Percentiles rank a stretch among this genome's conserved stretches.
phyloP scores from a whole-genome alignment of 2,888 invertebrate species.

The Agrilus biguttatus region DNA sequence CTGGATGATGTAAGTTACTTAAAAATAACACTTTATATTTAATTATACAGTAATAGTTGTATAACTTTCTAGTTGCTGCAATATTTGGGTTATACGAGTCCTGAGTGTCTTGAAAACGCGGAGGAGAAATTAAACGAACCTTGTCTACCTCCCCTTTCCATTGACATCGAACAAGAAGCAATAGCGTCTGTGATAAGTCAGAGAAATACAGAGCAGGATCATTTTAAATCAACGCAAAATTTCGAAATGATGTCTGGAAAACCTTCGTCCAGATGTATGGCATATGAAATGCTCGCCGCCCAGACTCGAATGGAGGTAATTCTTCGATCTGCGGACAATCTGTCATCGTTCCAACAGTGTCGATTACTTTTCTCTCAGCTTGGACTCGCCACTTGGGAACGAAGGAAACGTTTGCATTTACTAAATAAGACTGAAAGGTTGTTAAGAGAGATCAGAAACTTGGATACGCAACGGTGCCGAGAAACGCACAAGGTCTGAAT shows the following conservation, averaged over 20 bases:
- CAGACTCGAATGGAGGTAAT: conserved; percentile 8
- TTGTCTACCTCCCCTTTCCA: conserved; percentile 56
- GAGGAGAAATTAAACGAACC: conserved; percentile 67
- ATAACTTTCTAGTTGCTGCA: conserved; percentile 52
- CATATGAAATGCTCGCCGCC: conserved; percentile 1
- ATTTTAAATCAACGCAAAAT: conserved; percentile 25
- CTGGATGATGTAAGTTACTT: conserved; percentile 65
- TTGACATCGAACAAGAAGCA: conserved; percentile 68
- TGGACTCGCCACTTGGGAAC: conserved; percentile 81
- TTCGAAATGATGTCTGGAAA: conserved; percentile 24
- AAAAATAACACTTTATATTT: neutral
- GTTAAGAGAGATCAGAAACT: conserved; percentile 77
- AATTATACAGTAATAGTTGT: no score
- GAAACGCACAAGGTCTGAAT: conserved; percentile 74
- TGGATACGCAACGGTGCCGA: conserved; percentile 82
- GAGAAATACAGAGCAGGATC: conserved; percentile 69
- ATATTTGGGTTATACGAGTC: conserved; percentile 83
- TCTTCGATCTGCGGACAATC: conserved; percentile 4
- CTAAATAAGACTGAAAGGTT: conserved; percentile 79
- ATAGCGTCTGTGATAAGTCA: conserved; percentile 77
- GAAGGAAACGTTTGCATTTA: conserved; percentile 70
- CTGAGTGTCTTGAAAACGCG: conserved; percentile 60
- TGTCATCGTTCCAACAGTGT: conserved; percentile 63
- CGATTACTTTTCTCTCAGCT: conserved; percentile 82
- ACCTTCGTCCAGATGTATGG: conserved; percentile 19